Conservation (phyloP, 1,140 invertebrate genomes). For the Drosophila rhopaloa region DNA sequence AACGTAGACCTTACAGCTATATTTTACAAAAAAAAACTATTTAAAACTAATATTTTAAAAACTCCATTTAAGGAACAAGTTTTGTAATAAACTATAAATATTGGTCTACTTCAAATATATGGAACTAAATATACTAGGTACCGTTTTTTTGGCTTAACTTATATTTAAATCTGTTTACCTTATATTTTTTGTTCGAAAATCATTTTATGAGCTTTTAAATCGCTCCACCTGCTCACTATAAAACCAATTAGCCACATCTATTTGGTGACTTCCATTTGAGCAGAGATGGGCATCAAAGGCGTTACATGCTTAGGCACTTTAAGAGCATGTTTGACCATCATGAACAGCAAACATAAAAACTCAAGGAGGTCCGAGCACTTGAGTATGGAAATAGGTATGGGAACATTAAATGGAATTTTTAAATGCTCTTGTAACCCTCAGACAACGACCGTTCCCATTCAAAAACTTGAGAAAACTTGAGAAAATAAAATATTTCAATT, state of each 20-base stretch:
- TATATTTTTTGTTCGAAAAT: not conserved
- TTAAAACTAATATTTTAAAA: no score
- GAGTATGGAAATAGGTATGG: not conserved
- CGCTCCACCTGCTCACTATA: not conserved
- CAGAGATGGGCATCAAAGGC: not conserved
- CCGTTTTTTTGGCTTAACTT: no score
- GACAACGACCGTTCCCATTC: not conserved
- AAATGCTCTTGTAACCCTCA: slow-evolving; percentile 22
- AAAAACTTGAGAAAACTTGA: not conserved
- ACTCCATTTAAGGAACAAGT: no score
- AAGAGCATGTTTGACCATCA: slow-evolving; percentile 3
- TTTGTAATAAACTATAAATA: no score
- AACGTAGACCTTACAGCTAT: not conserved
- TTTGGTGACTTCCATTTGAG: not conserved
- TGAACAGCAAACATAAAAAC: slow-evolving; percentile 13
- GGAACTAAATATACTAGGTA: no score
- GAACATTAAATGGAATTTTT: slow-evolving; percentile 18
- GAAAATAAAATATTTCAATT: slow-evolving; percentile 14
- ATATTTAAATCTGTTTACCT: no score
- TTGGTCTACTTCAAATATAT: no score
- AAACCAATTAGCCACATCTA: slow-evolving; percentile 5
- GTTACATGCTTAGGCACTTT: slow-evolving; percentile 14
- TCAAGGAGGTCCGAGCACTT: not conserved
- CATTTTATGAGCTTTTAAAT: not conserved
- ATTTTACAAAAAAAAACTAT: not conserved